These are phyloP conservation scores for Dynastes hyllus DNA, from an alignment of 2,888 invertebrate genomes.

Conservation along the genomic window DNA sequence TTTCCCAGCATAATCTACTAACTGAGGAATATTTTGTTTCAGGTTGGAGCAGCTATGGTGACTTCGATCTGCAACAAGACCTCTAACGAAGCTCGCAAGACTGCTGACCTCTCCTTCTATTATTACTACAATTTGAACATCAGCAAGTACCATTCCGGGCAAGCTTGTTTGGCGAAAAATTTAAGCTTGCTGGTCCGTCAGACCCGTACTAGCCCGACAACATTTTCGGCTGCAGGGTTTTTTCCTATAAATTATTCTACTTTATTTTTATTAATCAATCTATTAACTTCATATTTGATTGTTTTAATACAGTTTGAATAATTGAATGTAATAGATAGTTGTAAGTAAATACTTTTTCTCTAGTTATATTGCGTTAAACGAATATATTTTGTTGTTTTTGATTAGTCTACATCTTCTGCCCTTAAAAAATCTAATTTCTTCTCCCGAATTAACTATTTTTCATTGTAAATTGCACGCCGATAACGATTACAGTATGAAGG, in stretches of 20 bases:
- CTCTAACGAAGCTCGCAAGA: slow-evolving; percentile 7
- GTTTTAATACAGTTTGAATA: slow-evolving; percentile 24
- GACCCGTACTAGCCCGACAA: neutral
- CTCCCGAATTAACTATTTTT: too few relatives aligned
- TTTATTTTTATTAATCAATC: slow-evolving; percentile 12
- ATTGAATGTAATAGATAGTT: neutral
- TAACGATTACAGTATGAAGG: too few relatives aligned
- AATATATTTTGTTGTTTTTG: too few relatives aligned
- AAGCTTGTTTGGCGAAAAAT: neutral
- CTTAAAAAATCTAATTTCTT: too few relatives aligned
- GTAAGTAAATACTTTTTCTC: neutral
- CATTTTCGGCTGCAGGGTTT: slow-evolving; percentile 23
- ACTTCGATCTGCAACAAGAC: slow-evolving; percentile 9
- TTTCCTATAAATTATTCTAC: slow-evolving; percentile 19
- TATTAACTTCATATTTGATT: slow-evolving; percentile 19
- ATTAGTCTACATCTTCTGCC: too few relatives aligned
- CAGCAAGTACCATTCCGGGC: neutral
- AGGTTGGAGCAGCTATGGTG: slow-evolving; percentile 3
- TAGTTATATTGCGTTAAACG: too few relatives aligned
- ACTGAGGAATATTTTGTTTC: neutral
- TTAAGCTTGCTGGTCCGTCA: neutral
- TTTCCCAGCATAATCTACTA: too few relatives aligned
- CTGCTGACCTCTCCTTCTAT: neutral
- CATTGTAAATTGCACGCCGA: too few relatives aligned
- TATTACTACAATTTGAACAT: slow-evolving; percentile 17